These are phyloP conservation scores for Armadillidium nasatum DNA, from an alignment of 1,140 invertebrate species.

Conservation along the genomic window DNA sequence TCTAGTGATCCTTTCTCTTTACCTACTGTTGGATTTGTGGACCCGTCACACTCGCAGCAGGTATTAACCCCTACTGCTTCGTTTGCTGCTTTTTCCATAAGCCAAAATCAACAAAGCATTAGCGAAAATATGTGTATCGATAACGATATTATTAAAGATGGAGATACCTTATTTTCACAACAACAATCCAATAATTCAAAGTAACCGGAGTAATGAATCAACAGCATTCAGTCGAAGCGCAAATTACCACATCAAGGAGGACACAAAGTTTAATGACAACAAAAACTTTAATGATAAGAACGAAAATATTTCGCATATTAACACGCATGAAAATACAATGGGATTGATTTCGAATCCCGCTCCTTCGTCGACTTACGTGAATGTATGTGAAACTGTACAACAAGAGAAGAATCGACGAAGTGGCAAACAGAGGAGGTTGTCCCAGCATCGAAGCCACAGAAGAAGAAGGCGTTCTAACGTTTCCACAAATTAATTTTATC, in stretches of 20 bases:
- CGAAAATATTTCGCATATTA: no score
- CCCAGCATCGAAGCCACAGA: not conserved
- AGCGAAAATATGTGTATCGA: not conserved
- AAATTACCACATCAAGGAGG: no score
- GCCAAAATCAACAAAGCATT: not conserved
- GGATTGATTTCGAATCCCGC: no score
- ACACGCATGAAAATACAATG: no score
- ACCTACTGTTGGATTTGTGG: not conserved
- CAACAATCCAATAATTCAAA: no score
- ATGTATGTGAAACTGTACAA: not conserved
- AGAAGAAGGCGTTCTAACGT: not conserved
- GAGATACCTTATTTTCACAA: no score
- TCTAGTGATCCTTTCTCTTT: not conserved
- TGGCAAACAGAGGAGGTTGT: not conserved
- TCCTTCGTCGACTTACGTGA: no score
- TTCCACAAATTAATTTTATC: not conserved
- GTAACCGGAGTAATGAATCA: no score
- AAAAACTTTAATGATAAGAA: no score
- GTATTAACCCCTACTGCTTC: not conserved
- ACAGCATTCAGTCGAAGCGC: no score
- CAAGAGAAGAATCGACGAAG: not conserved
- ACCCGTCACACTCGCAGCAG: not conserved
- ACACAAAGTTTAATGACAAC: no score
- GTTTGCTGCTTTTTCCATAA: not conserved
- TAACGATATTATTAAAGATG: no score